A percentile compares a stretch with the other conserved stretches of the same genome.
Evolutionary conservation across 1,140 invertebrate genomes (phyloP).

Genomic region (Dolichoris vasculosae): DNA sequence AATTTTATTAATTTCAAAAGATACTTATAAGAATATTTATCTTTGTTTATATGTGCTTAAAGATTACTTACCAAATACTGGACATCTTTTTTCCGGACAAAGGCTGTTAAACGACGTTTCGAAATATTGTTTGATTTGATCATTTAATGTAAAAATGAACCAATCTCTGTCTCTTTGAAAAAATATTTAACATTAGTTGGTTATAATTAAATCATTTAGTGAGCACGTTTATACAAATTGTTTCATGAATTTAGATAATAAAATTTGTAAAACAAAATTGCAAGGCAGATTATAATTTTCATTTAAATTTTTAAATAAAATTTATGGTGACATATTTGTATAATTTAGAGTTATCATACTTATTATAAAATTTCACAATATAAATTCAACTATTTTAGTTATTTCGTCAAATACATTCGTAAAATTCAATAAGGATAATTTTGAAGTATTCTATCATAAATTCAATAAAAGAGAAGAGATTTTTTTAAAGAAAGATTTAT

Average conservation of each 20-base stretch:
- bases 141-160: constrained; percentile 82
- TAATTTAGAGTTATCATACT: background rate
- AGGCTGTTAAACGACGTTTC: constrained; percentile 85
- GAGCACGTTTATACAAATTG: no score
- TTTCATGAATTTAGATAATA: no score
- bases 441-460: background rate
- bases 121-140: constrained; percentile 83
- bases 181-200: no score
- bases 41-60: background rate
- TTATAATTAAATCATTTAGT: no score
- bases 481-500: constrained; percentile 9
- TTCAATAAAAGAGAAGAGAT: background rate
- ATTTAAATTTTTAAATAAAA: no score
- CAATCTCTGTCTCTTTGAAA: constrained; percentile 81
- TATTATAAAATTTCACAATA: background rate
- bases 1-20: no score
- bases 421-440: background rate
- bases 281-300: no score
- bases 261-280: no score
- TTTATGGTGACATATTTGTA: background rate
- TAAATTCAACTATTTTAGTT: background rate
- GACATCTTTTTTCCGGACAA: constrained; percentile 84
- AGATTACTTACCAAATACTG: constrained; percentile 81
- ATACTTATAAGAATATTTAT: no score
- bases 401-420: background rate